phyloP scores from a whole-genome alignment of 2,888 invertebrate genomes.

The Clunio marinus region DNA sequence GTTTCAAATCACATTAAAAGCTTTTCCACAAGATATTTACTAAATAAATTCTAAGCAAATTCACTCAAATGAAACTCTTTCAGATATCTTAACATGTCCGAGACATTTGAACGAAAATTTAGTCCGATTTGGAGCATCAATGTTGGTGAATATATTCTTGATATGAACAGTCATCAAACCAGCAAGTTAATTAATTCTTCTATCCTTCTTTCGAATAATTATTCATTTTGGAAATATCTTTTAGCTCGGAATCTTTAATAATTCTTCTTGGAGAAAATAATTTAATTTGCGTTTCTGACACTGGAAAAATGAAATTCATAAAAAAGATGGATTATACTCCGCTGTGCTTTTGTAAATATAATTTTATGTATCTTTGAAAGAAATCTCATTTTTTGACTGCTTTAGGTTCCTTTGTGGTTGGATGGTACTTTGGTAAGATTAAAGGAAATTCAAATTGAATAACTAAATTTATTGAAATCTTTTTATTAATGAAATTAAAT shows the following conservation, averaged over 20 bases:
- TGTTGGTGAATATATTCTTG: conserved; percentile 61
- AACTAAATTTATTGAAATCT: not conserved
- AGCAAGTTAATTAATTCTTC: conserved; percentile 42
- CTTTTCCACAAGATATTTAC: no score
- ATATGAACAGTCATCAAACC: conserved; percentile 51
- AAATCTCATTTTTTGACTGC: not conserved
- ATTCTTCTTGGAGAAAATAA: conserved; percentile 80
- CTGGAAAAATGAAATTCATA: conserved; percentile 74
- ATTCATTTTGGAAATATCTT: no score
- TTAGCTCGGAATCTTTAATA: conserved; percentile 65
- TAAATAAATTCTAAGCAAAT: no score
- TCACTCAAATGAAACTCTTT: not conserved
- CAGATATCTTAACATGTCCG: conserved; percentile 31
- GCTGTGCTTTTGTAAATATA: conserved; percentile 58
- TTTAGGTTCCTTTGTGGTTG: conserved; percentile 60
- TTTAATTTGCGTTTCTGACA: conserved; percentile 74
- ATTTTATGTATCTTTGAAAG: not conserved
- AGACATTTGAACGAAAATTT: conserved; percentile 20
- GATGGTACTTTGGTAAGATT: not conserved
- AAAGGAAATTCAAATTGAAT: no score
- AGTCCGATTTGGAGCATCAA: conserved; percentile 53
- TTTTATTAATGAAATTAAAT: no score
- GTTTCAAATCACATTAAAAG: not conserved
- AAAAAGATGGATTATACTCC: conserved; percentile 82
- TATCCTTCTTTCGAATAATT: no score